Conservation (phyloP, 2,113 vertebrate species). For the Anarhynchus alexandrinus region DNA sequence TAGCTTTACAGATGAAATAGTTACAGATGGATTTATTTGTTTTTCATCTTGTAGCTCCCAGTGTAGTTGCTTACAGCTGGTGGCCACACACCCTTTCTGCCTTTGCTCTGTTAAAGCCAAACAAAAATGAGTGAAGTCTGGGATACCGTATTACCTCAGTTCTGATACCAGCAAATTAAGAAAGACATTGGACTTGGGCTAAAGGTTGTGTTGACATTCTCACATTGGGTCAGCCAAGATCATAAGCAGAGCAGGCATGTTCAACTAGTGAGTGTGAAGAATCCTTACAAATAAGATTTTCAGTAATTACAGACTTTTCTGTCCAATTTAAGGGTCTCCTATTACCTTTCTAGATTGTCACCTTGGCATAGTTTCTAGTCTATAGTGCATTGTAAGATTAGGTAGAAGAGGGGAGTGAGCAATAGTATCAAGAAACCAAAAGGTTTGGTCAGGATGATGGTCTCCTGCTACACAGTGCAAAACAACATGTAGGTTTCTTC, state of each 20-base stretch:
- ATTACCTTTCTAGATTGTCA: neutral
- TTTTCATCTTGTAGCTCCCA: neutral
- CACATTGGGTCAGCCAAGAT: neutral
- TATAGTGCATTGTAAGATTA: neutral
- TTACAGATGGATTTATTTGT: neutral
- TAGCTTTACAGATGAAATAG: neutral
- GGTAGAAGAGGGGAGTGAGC: neutral
- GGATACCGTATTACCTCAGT: neutral
- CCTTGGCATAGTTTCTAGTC: neutral
- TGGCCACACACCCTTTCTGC: neutral
- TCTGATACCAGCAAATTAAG: neutral
- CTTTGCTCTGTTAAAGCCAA: neutral
- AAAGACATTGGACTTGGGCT: neutral
- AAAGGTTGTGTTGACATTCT: neutral
- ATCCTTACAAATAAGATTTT: neutral
- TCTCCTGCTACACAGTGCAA: neutral
- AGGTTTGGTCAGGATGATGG: neutral
- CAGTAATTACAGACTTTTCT: neutral
- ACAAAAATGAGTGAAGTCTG: neutral
- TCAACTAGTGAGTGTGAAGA: neutral
- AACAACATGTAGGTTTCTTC: neutral
- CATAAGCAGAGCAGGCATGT: neutral
- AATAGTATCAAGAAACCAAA: neutral
- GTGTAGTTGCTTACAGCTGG: neutral
- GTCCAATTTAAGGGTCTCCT: neutral